Evolutionary conservation across 2,797 vertebrate species (phyloP), one percentile per base, ranked within the genome.

Genomic region (Enteromius trimaculatus): DNA sequence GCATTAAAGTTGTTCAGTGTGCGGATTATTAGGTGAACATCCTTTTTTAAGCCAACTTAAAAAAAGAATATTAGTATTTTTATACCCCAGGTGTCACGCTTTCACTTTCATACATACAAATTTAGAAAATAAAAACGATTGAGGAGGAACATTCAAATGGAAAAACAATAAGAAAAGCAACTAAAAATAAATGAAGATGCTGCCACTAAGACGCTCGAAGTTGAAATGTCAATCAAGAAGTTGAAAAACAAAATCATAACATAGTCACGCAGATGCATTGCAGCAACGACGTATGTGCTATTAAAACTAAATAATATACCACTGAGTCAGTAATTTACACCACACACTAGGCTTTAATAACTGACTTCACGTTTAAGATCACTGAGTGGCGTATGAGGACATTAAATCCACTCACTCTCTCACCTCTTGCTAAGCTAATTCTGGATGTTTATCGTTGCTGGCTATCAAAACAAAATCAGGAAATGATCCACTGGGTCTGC

Each of bases 371-470:
- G 47, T 21, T 34, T 34, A 21, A 62, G 51, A 68, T 37, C 17
- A 34, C 62, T 29, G 11, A 34, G 21, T 34, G 26, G 19, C 72
- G 51, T 69, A 7, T 23, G 37, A 55, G 13, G 26, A 68, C 23
- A 34, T 77, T 68, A 82, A 55, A 65, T 47, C 77, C 21, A 82
- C 49, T 53, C 60, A 26, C 71, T 66, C 58, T 64, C 29, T 65
- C 58, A 74, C 70, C 74, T 66, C 23, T 58, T 64, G 71, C 81
- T 70, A 83, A 78, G 82, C 65, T 71, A 83, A 77, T 77, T 70
- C 70, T 3, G 51, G 51, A 69, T 83, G 65, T 49, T 78, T 64
- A 49, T 10, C 8, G 16, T 62, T 37, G 9, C 9, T 47, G 31
- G n/a, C 0, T 55, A 29, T 29, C 31, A 47, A 58, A 60, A 70